Evolutionary conservation across 1,140 invertebrate species (phyloP), one percentile per base, ranked within the genome.

Genomic region (Pentalonia nigronervosa): DNA sequence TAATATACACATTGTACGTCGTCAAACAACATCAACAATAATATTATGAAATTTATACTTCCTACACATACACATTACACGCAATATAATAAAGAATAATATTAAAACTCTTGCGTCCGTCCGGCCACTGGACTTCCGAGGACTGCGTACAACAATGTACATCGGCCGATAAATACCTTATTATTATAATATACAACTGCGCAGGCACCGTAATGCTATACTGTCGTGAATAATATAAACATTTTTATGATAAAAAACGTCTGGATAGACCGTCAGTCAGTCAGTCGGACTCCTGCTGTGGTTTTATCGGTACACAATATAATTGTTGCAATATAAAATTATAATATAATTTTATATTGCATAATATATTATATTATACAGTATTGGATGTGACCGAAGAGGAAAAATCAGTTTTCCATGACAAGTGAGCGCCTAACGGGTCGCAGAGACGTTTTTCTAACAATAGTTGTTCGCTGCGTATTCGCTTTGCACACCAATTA

Each of bases 381-480:
- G n/a, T 76, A n/a, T 76, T 76, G 60, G 60, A 76, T n/a, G n/a
- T 7, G 60, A 76, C 2, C 14, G 60, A 17, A 76, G 60, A 76
- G 0, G 60, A 76, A 76, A 76, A 17, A 76, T 76, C 14, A 53
- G 60, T 76, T 76, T 76, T 76, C 60, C 60, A 3, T 9, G 30
- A 3, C 60, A 14, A 14, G 17, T 34, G 25, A 34, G 41, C 34
- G 21, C 17, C 41, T 91, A 91, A 91, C 60, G 90, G 90, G 90
- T 48, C 56, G 45, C 90, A 67, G 90, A 14, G 23, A 56, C 41
- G 20, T 36, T 86, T 81, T 92, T 92, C 67, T 30, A 83, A 92
- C 76, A 47, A 76, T 81, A 47, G 90, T 81, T 81, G 30, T 91
- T 50, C 47, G n/a, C 23, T 3, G 1, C 41, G 84, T 86, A 45